Conservation (phyloP, 2,888 invertebrate species). For the Dolichomitus sp. region DNA sequence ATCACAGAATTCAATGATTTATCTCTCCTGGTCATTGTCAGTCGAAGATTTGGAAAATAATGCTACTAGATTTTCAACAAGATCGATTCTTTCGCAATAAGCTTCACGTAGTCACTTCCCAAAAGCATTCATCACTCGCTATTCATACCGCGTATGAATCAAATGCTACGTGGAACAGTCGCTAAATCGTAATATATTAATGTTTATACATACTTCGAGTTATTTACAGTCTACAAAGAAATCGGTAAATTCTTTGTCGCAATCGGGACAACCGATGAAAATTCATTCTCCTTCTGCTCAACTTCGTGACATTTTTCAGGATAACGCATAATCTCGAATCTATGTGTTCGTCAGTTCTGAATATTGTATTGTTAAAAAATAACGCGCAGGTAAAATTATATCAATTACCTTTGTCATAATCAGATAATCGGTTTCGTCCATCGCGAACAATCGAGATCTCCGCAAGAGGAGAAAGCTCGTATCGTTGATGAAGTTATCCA, state of each 20-base stretch:
- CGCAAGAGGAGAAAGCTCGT: slow-evolving; percentile 22
- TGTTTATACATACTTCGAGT: slow-evolving; percentile 18
- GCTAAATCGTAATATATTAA: slow-evolving; percentile 46
- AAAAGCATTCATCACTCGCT: slow-evolving; percentile 33
- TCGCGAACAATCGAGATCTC: slow-evolving; percentile 20
- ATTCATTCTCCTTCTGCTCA: background rate
- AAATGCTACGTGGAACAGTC: slow-evolving; percentile 29
- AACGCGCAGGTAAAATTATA: slow-evolving; percentile 33
- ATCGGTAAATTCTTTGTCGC: background rate
- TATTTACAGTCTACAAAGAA: slow-evolving; percentile 22
- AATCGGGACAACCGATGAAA: slow-evolving; percentile 17
- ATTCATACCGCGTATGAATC: slow-evolving; percentile 27
- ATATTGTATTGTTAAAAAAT: slow-evolving; percentile 40
- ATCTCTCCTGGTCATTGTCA: slow-evolving; percentile 67
- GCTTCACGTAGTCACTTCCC: slow-evolving; percentile 49
- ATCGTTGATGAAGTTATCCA: slow-evolving; percentile 32
- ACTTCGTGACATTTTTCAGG: background rate
- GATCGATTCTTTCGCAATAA: slow-evolving; percentile 47
- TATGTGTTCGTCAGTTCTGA: slow-evolving; percentile 33
- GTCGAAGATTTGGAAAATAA: slow-evolving; percentile 76
- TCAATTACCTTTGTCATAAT: slow-evolving; percentile 46
- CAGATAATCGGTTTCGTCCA: slow-evolving; percentile 18
- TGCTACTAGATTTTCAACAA: slow-evolving; percentile 67
- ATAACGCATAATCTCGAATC: slow-evolving; percentile 25
- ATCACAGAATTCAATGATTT: slow-evolving; percentile 67